Conservation (phyloP, 2,113 vertebrate genomes). For the Hypocryptadius cinnamomeus region DNA sequence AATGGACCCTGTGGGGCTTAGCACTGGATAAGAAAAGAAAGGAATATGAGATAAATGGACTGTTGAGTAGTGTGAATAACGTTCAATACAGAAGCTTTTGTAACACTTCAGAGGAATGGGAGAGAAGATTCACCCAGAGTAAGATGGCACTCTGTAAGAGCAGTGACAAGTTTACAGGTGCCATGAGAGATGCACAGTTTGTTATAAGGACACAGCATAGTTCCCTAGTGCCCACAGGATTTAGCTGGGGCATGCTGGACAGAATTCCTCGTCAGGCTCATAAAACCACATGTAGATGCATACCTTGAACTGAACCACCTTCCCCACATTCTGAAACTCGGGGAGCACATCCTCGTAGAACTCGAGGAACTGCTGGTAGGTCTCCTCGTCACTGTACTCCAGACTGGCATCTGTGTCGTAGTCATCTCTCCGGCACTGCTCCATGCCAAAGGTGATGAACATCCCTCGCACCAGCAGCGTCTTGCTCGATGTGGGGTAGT, state of each 20-base stretch:
- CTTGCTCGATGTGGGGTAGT: constrained; percentile 79
- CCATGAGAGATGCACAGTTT: not conserved
- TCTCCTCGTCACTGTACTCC: constrained; percentile 93
- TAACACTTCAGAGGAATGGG: not conserved
- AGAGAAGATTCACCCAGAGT: not conserved
- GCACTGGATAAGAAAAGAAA: not conserved
- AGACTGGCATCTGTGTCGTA: constrained; percentile 90
- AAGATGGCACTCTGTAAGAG: not conserved
- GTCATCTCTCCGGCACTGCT: constrained; percentile 88
- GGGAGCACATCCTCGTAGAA: constrained; percentile 94
- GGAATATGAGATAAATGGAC: not conserved
- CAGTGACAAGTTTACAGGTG: not conserved
- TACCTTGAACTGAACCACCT: constrained; percentile 96
- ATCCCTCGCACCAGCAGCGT: constrained; percentile 90
- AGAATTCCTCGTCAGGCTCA: not conserved
- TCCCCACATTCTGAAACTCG: constrained; percentile 87
- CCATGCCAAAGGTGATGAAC: constrained; percentile 95
- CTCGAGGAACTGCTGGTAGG: constrained; percentile 90
- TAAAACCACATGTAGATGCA: not conserved
- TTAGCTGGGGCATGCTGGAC: not conserved
- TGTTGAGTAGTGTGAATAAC: not conserved
- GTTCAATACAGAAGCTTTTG: not conserved
- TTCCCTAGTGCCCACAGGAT: not conserved
- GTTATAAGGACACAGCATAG: not conserved
- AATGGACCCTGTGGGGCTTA: not conserved